These are phyloP conservation scores for human DNA, from an alignment of 2,113 vertebrate genomes.

Conservation along the genomic window GRCh38 chr2:5369001-5369500, in stretches of 20 bases:
- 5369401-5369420: neutral
- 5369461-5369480: neutral
- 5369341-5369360: neutral
- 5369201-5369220: neutral
- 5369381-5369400: neutral
- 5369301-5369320: neutral
- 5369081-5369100: neutral
- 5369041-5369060: too few species aligned
- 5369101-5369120: neutral
- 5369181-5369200: neutral
- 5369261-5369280: neutral
- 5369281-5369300: neutral
- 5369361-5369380: neutral
- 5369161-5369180: neutral
- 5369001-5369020: too few species aligned
- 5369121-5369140: rapidly evolving
- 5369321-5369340: rapidly evolving
- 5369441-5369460: neutral
- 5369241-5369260: neutral
- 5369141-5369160: neutral
- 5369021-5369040: too few species aligned
- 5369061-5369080: neutral
- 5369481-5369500: rapidly evolving
- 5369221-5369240: neutral
- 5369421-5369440: neutral